Evolutionary conservation across 1,140 invertebrate species (phyloP).

Genomic region (Chironomus tepperi): DNA sequence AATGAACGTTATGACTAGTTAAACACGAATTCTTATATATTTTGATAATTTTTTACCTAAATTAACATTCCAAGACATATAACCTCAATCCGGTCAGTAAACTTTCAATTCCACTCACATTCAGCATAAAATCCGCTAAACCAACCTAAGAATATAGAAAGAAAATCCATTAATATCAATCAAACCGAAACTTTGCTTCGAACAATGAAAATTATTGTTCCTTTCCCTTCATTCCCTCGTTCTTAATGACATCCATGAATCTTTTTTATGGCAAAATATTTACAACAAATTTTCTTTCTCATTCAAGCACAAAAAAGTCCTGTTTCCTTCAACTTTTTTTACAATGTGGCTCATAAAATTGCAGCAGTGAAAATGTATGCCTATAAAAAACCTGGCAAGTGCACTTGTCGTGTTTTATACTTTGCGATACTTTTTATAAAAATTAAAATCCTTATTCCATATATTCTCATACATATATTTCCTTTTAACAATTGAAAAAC

Average conservation of each 20-base stretch:
- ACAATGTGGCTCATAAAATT: conserved; percentile 1
- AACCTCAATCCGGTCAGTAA: no score
- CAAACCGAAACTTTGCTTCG: not conserved
- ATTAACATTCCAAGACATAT: no score
- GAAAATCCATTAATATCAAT: not conserved
- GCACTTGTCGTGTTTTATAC: not conserved
- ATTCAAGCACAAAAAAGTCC: not conserved
- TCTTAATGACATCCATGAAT: not conserved
- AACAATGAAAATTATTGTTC: not conserved
- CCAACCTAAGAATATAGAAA: no score
- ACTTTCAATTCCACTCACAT: no score
- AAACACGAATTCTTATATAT: no score
- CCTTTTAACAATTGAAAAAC: not conserved
- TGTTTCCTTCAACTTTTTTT: not conserved
- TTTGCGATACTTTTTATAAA: no score
- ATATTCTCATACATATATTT: not conserved
- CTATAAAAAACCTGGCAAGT: not conserved
- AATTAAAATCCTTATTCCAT: no score
- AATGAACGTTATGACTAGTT: no score
- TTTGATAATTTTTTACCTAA: no score
- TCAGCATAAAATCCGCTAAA: no score
- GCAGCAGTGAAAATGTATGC: not conserved
- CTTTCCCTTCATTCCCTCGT: not conserved
- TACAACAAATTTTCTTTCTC: not conserved
- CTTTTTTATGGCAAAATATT: conserved; percentile 1